Evolutionary conservation across 2,888 invertebrate species (phyloP), one percentile per base, ranked within the genome.

Genomic region (Cataglyphis altisquamis): DNA sequence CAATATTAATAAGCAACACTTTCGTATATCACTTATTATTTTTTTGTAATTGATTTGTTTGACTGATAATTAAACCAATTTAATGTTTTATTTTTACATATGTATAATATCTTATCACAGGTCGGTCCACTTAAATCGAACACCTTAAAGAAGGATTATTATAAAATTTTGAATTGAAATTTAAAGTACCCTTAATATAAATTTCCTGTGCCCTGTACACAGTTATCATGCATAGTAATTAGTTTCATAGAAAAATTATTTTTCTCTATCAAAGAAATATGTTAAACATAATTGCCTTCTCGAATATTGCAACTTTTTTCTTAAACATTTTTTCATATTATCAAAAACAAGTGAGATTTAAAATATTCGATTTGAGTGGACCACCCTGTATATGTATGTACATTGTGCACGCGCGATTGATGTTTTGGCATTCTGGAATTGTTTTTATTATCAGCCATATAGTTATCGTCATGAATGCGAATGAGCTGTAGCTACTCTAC

Each of bases 391-490:
- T 25, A 45, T 4, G 25, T 10, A 5, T 18, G 15, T 25, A 12
- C 25, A 25, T 29, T 62, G 29, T 32, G 36, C n/a, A 36, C n/a
- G 36, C 10, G 36, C 36, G 63, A 32, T n/a, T 41, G 77, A 39
- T 36, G 36, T 80, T 72, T 80, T 72, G 62, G 29, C 60, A 80
- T 80, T 80, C 60, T 62, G 12, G 18, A 21, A 25, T n/a, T 36
- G 72, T 72, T 77, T 67, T 77, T 80, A 60, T 80, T 18, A 80
- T 80, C 72, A 48, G 48, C 45, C 25, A 36, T 55, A 32, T 62
- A 29, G 78, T 25, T 72, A 72, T 36, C 70, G 72, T 62, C 60
- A 25, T 80, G 78, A 80, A 80, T 80, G 72, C 78, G 25, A 80
- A 80, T 80, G 72, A 45, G 36, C 60, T 62, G 21, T 39, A 63